These are phyloP conservation scores for Lymantria dispar DNA, from an alignment of 2,888 invertebrate genomes.

Conservation along the genomic window DNA sequence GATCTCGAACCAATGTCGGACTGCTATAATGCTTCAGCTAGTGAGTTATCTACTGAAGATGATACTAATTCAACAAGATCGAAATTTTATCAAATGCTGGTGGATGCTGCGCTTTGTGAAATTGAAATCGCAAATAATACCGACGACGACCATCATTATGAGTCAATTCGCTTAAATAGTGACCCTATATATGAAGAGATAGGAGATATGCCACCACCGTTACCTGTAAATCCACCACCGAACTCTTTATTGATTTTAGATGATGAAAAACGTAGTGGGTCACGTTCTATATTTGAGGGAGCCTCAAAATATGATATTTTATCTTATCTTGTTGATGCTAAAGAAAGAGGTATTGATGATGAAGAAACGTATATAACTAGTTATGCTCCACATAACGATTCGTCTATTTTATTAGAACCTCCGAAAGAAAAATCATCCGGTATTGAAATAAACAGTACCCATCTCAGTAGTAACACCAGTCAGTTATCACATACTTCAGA, in stretches of 20 bases:
- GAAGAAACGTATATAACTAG: constrained; percentile 87
- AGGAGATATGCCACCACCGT: constrained; percentile 88
- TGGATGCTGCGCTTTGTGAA: constrained; percentile 86
- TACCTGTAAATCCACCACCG: constrained; percentile 90
- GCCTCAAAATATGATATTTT: constrained; percentile 95
- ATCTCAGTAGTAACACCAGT: constrained; percentile 86
- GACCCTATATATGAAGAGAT: constrained; percentile 92
- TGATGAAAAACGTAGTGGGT: constrained; percentile 86
- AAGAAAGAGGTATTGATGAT: constrained; percentile 87
- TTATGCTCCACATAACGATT: constrained; percentile 78
- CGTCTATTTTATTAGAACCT: constrained; percentile 77
- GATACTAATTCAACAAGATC: constrained; percentile 85
- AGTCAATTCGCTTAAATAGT: constrained; percentile 85
- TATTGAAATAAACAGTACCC: constrained; percentile 55
- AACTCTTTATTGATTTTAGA: constrained; percentile 85
- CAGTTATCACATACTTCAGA: constrained; percentile 92
- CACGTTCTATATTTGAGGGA: constrained; percentile 89
- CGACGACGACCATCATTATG: constrained; percentile 87
- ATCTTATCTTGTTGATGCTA: constrained; percentile 93
- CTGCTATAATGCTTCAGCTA: constrained; percentile 87
- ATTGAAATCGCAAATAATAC: constrained; percentile 84
- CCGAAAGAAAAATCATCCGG: constrained; percentile 82
- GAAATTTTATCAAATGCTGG: constrained; percentile 88
- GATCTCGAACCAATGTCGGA: constrained; percentile 84
- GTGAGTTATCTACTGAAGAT: constrained; percentile 85